Percentiles rank a stretch among this genome's conserved stretches.
These are phyloP conservation scores for Catharus minimus DNA, from an alignment of 2,113 vertebrate species.

Conservation along the genomic window DNA sequence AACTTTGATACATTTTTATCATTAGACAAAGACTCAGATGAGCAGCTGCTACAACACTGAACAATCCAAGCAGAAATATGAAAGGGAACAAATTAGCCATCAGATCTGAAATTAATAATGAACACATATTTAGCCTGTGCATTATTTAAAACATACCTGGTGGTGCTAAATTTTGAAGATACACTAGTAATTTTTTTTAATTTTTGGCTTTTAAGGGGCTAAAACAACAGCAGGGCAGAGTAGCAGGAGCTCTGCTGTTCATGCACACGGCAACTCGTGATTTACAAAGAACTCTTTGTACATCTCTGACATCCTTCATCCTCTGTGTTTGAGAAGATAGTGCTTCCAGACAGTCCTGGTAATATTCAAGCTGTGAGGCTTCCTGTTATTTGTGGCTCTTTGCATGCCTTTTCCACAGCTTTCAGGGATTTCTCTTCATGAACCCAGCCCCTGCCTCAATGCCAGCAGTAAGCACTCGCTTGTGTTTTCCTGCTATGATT, in stretches of 20 bases:
- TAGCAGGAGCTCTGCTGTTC: not conserved
- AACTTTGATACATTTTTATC: not conserved
- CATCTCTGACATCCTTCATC: not conserved
- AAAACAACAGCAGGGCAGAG: not conserved
- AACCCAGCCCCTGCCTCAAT: not conserved
- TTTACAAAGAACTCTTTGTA: not conserved
- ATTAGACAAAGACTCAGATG: not conserved
- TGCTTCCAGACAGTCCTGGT: not conserved
- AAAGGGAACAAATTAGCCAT: not conserved
- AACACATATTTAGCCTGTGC: fast-evolving
- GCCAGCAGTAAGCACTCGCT: not conserved
- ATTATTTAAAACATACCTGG: not conserved
- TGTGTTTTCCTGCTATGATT: not conserved
- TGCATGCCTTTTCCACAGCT: not conserved
- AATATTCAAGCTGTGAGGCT: not conserved
- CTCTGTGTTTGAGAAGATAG: not conserved
- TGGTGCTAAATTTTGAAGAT: not conserved
- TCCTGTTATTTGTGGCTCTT: not conserved
- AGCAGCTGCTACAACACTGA: not conserved
- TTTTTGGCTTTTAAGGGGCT: not conserved
- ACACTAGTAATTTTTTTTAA: not conserved
- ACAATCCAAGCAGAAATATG: not conserved
- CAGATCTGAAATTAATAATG: not conserved
- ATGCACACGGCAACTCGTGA: not conserved
- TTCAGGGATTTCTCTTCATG: not conserved